Evolutionary conservation across 2,888 invertebrate genomes (phyloP), one percentile per base, ranked within the genome.

Genomic region (Agriopis marginaria): DNA sequence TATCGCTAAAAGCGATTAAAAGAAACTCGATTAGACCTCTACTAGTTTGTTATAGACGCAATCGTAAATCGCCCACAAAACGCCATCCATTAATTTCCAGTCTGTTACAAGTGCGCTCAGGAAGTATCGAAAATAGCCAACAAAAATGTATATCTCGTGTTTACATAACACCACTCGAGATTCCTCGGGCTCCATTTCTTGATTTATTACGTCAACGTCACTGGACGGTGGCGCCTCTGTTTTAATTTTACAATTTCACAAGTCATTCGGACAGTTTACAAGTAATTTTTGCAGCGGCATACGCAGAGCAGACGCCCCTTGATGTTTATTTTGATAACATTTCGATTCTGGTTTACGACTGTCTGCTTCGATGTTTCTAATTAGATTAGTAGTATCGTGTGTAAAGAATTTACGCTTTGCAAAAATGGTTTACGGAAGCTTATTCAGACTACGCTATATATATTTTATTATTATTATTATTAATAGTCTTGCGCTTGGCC

Each of bases 121-220:
- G 70, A 70, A 70, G 66, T 66, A 66, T 61, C 63, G 53, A 63
- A 61, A 66, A 66, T 54, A 66, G 50, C 60, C 32, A 64, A 44
- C 14, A 63, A 62, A 64, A 68, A 69, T 55, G 54, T 56, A 56
- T 51, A 63, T 71, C 65, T 80, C 77, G 75, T 75, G 71, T 71
- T 78, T 73, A 72, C 61, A 75, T 76, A 75, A 77, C 76, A 77
- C 67, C 84, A 81, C 86, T 86, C 65, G 84, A 86, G 71, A 83
- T 81, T 70, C 82, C 75, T 61, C 71, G 73, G 83, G 83, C 84
- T 72, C 75, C 72, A 53, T 32, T 32, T 73, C 66, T 55, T 74
- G 77, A 77, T 77, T 76, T 75, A 77, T 74, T 71, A 63, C 70
- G 65, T 10, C 67, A 73, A 74, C 81, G 77, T 79, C 79, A 77